A percentile compares a stretch with the other conserved stretches of the same genome.
These are phyloP conservation scores for Ammospiza caudacuta DNA, from an alignment of 2,113 vertebrate species.

Conservation along the genomic window DNA sequence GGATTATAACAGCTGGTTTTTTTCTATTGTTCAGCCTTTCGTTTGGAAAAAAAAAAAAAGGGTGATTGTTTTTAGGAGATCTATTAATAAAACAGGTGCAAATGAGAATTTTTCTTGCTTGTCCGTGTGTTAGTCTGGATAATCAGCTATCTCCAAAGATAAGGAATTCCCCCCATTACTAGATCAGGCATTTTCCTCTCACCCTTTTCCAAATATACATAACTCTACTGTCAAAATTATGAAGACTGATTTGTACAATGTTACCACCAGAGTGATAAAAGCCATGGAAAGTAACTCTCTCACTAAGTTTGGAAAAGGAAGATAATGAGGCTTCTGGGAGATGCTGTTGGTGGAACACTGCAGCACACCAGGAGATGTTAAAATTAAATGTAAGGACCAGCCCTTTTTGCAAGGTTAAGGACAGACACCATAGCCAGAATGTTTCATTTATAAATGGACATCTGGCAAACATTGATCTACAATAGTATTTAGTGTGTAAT, in stretches of 20 bases:
- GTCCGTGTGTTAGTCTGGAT: not conserved
- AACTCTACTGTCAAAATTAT: not conserved
- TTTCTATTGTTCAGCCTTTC: not conserved
- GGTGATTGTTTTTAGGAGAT: not conserved
- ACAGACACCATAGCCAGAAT: not conserved
- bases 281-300: not conserved
- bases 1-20: not conserved
- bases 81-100: not conserved
- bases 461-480: conserved; percentile 12
- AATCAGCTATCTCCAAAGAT: not conserved
- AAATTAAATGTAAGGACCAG: not conserved
- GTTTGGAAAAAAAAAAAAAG: not conserved
- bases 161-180: not conserved
- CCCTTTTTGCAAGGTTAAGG: not conserved
- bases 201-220: not conserved
- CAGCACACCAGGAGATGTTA: not conserved
- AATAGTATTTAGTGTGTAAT: not conserved
- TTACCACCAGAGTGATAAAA: not conserved
- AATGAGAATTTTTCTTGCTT: not conserved
- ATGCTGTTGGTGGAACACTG: not conserved
- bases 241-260: not conserved
- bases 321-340: not conserved
- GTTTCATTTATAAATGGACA: not conserved
- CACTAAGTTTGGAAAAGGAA: not conserved
- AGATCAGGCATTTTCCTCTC: not conserved